These are phyloP conservation scores for Pedionomus torquatus DNA, from an alignment of 2,113 vertebrate species.

Conservation along the genomic window DNA sequence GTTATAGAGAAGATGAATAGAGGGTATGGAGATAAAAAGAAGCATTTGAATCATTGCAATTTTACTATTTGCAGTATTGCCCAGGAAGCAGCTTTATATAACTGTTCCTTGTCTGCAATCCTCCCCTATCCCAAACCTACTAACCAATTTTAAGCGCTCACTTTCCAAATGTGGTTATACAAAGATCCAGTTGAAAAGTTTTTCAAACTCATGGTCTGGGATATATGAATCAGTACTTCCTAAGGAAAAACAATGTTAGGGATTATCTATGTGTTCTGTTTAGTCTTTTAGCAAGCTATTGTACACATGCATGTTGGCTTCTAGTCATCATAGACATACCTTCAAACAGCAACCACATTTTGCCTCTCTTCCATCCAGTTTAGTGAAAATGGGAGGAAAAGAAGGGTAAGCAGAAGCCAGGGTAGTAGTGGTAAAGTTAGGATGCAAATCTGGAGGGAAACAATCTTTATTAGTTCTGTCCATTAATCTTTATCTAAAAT, in stretches of 20 bases:
- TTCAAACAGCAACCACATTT: not conserved
- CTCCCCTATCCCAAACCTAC: not conserved
- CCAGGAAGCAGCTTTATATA: not conserved
- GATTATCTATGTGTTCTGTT: not conserved
- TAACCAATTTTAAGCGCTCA: not conserved
- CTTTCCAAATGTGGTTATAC: not conserved
- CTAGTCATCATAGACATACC: not conserved
- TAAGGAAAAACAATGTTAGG: not conserved
- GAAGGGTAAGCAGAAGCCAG: not conserved
- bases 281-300: not conserved
- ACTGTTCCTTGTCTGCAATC: not conserved
- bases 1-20: not conserved
- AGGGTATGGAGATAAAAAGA: not conserved
- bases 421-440: not conserved
- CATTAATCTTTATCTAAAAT: not conserved
- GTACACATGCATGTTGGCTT: not conserved
- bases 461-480: not conserved
- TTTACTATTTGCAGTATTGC: not conserved
- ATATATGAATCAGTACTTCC: not conserved
- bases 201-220: not conserved
- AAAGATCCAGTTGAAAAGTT: not conserved
- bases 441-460: not conserved
- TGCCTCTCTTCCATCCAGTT: not conserved
- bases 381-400: not conserved
- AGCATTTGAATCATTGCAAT: not conserved